These are phyloP conservation scores for Lipotes vexillifer DNA, from an alignment of 2,113 vertebrate genomes.

Conservation along the genomic window DNA sequence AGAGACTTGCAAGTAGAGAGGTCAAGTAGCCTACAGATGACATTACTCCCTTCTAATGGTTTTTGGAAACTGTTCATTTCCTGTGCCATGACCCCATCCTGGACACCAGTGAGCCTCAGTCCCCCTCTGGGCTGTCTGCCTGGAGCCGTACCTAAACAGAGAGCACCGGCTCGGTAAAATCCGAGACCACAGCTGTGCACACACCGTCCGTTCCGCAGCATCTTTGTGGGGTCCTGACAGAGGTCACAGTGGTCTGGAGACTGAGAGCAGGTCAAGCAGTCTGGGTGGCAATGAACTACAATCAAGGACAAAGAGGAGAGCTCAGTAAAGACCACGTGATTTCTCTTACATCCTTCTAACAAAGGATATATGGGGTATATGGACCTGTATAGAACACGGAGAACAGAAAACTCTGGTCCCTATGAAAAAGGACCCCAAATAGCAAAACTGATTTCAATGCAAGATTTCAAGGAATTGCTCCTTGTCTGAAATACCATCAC, in stretches of 20 bases:
- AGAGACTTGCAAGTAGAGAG: background rate
- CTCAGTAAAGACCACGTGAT: background rate
- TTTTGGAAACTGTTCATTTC: background rate
- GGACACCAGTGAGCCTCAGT: background rate
- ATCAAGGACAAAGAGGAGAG: background rate
- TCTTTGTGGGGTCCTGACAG: conserved; percentile 79
- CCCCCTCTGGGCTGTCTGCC: background rate
- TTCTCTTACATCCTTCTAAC: background rate
- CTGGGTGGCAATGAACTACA: conserved; percentile 82
- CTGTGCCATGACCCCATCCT: background rate
- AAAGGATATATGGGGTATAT: background rate
- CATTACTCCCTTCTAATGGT: background rate
- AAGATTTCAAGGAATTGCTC: background rate
- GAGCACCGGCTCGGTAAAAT: conserved; percentile 79
- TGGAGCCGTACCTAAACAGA: conserved; percentile 82
- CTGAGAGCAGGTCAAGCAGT: conserved; percentile 85
- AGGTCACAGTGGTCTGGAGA: conserved; percentile 80
- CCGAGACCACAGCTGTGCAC: conserved; percentile 80
- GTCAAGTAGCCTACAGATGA: too few relatives aligned
- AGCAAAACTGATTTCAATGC: background rate
- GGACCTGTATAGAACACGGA: accelerated
- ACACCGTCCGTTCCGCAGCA: conserved; percentile 82
- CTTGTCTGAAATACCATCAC: background rate
- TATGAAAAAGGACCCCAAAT: background rate
- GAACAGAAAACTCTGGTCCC: background rate